These are phyloP conservation scores for Micromussa lordhowensis DNA, from an alignment of 92 coral and sea anemone species.

Conservation along the genomic window DNA sequence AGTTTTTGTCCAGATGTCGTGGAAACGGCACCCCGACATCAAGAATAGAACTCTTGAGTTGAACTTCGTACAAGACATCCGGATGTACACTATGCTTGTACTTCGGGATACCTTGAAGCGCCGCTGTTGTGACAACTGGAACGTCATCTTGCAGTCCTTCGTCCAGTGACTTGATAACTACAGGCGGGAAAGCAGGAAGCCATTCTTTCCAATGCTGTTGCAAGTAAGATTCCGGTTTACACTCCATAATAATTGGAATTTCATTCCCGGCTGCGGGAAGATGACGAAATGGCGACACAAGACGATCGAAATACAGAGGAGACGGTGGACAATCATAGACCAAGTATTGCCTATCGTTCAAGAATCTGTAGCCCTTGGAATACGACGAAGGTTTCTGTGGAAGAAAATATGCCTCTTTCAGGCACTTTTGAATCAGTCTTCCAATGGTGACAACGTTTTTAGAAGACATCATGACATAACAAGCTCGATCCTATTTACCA, in stretches of 20 bases:
- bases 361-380: slow-evolving; percentile 45
- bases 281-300: slow-evolving; percentile 46
- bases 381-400: slow-evolving; percentile 46
- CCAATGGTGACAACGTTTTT: slow-evolving; percentile 36
- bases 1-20: slow-evolving; percentile 1
- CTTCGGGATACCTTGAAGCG: slow-evolving; percentile 35
- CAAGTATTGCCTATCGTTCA: slow-evolving; percentile 33
- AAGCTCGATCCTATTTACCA: neutral
- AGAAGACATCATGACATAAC: slow-evolving; percentile 18
- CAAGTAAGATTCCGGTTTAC: slow-evolving; percentile 25
- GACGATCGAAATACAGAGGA: slow-evolving; percentile 32
- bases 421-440: slow-evolving; percentile 24
- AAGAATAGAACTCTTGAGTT: slow-evolving; percentile 34
- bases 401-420: slow-evolving; percentile 35
- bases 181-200: slow-evolving; percentile 56
- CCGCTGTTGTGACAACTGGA: slow-evolving; percentile 30
- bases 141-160: slow-evolving; percentile 43
- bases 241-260: slow-evolving; percentile 46
- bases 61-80: slow-evolving; percentile 26
- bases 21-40: slow-evolving; percentile 43
- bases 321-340: slow-evolving; percentile 39
- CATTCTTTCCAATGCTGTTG: slow-evolving; percentile 43
- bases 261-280: slow-evolving; percentile 54
- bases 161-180: slow-evolving; percentile 37
- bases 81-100: slow-evolving; percentile 41